Percentiles rank a stretch among this genome's conserved stretches.
Conservation (phyloP, 2,113 vertebrate genomes). For the Coturnix japonica region DNA sequence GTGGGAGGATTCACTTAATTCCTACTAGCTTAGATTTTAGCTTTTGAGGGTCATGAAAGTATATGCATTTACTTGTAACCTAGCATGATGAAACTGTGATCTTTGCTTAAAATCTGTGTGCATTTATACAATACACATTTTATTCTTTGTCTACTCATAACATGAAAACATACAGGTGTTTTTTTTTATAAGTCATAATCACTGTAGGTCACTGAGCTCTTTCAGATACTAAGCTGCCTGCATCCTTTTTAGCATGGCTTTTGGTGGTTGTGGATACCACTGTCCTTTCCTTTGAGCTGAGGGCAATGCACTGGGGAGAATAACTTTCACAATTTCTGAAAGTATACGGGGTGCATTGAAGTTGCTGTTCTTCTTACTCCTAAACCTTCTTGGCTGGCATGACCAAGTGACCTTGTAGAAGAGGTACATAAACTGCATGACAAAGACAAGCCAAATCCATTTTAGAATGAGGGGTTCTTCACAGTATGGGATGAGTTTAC, state of each 20-base stretch:
- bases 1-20: not conserved
- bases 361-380: not conserved
- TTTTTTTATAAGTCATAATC: not conserved
- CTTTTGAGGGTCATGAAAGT: not conserved
- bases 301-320: not conserved
- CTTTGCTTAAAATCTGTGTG: not conserved
- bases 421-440: not conserved
- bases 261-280: not conserved
- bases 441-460: not conserved
- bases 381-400: not conserved
- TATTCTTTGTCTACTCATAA: not conserved
- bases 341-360: not conserved
- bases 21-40: not conserved
- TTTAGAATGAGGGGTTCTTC: not conserved
- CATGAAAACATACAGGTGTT: not conserved
- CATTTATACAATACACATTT: not conserved
- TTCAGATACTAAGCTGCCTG: not conserved
- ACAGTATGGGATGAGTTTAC: not conserved
- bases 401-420: not conserved
- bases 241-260: not conserved
- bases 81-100: not conserved
- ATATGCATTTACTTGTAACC: not conserved
- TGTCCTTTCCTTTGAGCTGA: not conserved
- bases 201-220: not conserved
- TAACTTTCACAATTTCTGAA: not conserved